Percentiles rank a stretch among this genome's conserved stretches.
Conservation (phyloP, 2,113 vertebrate species). For the Pluvialis apricaria region DNA sequence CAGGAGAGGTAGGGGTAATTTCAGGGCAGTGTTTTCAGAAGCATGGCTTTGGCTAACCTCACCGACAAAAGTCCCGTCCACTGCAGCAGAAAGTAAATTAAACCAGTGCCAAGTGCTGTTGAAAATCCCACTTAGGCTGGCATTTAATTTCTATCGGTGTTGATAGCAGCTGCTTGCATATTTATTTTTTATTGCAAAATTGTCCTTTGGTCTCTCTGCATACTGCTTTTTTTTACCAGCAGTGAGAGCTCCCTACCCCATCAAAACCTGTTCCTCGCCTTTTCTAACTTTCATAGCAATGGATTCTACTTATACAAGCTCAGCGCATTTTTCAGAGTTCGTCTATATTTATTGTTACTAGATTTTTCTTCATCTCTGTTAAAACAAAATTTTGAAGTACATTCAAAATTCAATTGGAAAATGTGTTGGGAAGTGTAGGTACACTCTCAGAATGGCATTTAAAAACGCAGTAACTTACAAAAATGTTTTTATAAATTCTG, state of each 20-base stretch:
- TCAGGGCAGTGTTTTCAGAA: neutral
- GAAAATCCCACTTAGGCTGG: neutral
- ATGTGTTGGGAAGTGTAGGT: neutral
- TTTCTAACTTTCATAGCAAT: neutral
- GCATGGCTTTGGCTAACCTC: neutral
- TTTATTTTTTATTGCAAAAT: constrained; percentile 6
- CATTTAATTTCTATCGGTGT: neutral
- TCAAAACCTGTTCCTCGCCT: neutral
- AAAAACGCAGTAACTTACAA: neutral
- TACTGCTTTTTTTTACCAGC: neutral
- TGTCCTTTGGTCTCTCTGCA: neutral
- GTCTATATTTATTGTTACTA: neutral
- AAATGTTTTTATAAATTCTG: neutral
- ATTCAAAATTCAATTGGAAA: neutral
- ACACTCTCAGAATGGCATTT: constrained; percentile 2
- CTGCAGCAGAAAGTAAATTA: neutral
- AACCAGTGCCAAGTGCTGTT: neutral
- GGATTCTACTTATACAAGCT: neutral
- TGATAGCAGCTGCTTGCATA: neutral
- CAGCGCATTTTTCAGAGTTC: neutral
- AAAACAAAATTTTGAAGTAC: neutral
- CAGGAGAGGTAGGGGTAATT: neutral
- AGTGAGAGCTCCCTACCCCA: neutral
- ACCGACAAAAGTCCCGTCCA: neutral
- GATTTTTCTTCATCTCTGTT: neutral